Evolutionary conservation across 2,113 vertebrate species (phyloP).

Genomic region (Uropsilus gracilis): DNA sequence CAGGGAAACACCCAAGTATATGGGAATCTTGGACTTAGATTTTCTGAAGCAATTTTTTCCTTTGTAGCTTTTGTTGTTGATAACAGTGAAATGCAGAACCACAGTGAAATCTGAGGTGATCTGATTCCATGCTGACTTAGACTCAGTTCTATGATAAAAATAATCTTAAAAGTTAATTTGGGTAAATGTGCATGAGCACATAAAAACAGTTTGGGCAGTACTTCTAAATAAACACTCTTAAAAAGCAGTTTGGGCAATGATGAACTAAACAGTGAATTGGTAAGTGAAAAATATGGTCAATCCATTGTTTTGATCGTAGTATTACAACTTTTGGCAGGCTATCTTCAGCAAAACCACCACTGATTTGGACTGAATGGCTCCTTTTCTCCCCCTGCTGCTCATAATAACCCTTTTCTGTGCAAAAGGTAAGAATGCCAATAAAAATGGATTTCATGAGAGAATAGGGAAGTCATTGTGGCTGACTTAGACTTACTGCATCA

Average conservation of each 20-base stretch:
- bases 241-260: background rate
- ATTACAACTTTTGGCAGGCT: background rate
- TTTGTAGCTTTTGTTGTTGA: background rate
- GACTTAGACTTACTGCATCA: background rate
- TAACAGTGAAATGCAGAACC: background rate
- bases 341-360: background rate
- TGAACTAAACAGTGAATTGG: background rate
- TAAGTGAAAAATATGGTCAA: background rate
- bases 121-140: constrained; percentile 16
- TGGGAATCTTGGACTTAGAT: constrained; percentile 47
- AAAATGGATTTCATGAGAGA: constrained; percentile 18
- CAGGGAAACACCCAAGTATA: constrained; percentile 75
- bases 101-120: constrained; percentile 49
- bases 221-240: constrained; percentile 17
- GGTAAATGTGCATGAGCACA: background rate
- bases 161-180: constrained; percentile 4
- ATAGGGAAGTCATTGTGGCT: background rate
- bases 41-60: background rate
- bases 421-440: constrained; percentile 11
- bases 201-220: background rate
- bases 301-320: background rate
- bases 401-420: background rate
- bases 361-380: background rate
- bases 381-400: background rate
- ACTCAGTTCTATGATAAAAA: constrained; percentile 32